phyloP scores from a whole-genome alignment of 1,140 invertebrate genomes.

The Calosoma granatense region DNA sequence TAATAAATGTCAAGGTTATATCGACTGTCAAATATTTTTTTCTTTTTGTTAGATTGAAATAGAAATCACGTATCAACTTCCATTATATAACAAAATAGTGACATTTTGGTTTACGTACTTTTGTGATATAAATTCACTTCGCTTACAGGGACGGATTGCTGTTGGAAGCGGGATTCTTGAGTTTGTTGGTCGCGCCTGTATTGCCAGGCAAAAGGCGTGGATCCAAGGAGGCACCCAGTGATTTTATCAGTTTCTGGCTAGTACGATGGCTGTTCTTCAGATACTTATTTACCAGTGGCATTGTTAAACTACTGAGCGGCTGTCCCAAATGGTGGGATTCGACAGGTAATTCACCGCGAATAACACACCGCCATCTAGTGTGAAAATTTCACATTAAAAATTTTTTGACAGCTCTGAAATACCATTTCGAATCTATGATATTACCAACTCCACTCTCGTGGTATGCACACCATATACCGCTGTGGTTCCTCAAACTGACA shows the following conservation, averaged over 20 bases:
- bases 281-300: constrained; percentile 64
- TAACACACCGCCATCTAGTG: constrained; percentile 2
- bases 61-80: no score
- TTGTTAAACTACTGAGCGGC: constrained; percentile 64
- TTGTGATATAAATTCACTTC: no score
- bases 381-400: constrained; percentile 11
- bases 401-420: constrained; percentile 50
- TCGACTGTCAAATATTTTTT: no score
- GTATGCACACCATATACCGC: constrained; percentile 57
- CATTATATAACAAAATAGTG: no score
- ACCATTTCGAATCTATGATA: constrained; percentile 69
- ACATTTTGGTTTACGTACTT: no score
- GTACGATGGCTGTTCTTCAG: constrained; percentile 71
- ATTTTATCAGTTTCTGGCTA: constrained; percentile 57
- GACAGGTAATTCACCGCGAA: constrained; percentile 58
- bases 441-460: constrained; percentile 59
- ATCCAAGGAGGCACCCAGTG: constrained; percentile 35
- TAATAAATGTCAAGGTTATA: no score
- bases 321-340: constrained; percentile 77
- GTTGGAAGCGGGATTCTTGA: constrained; percentile 67
- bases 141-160: constrained; percentile 63
- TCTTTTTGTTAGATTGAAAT: no score
- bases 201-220: constrained; percentile 31
- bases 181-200: constrained; percentile 58
- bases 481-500: constrained; percentile 54